phyloP scores from a whole-genome alignment of 1,140 invertebrate species.

The Samia ricini region DNA sequence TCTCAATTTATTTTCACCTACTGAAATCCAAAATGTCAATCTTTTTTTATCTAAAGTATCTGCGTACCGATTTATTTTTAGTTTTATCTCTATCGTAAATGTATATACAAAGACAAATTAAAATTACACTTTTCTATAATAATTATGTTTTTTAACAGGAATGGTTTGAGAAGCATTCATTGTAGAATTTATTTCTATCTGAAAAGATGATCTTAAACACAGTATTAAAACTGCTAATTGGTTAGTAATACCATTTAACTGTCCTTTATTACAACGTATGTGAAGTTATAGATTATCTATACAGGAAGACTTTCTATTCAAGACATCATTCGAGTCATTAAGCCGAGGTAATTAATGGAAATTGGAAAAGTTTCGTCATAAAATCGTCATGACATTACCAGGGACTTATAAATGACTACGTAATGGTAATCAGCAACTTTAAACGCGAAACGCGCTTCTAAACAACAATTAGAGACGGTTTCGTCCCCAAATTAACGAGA shows the following conservation, averaged over 20 bases:
- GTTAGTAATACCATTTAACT: background rate
- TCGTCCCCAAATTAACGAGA: constrained; percentile 34
- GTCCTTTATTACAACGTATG: background rate
- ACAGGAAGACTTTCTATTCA: background rate
- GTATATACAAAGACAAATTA: too few species aligned
- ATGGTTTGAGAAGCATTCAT: background rate
- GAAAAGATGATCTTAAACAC: background rate
- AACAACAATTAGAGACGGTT: constrained; percentile 34
- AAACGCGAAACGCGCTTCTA: constrained; percentile 24
- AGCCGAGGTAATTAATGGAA: constrained; percentile 42
- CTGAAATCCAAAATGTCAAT: too few species aligned
- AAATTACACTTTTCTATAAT: too few species aligned
- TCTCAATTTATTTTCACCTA: too few species aligned
- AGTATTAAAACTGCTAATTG: background rate
- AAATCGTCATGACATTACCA: constrained; percentile 14
- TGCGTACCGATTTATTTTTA: too few species aligned
- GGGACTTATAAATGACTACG: background rate
- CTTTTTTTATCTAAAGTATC: too few species aligned
- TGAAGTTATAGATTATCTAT: background rate
- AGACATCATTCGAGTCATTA: background rate
- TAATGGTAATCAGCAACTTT: constrained; percentile 34
- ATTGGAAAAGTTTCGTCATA: constrained; percentile 57
- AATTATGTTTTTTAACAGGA: too few species aligned
- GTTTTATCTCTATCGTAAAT: too few species aligned
- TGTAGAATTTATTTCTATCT: background rate